A percentile compares a stretch with the other conserved stretches of the same genome.
Conservation (phyloP, 2,797 vertebrate genomes). For the Anas bernieri region DNA sequence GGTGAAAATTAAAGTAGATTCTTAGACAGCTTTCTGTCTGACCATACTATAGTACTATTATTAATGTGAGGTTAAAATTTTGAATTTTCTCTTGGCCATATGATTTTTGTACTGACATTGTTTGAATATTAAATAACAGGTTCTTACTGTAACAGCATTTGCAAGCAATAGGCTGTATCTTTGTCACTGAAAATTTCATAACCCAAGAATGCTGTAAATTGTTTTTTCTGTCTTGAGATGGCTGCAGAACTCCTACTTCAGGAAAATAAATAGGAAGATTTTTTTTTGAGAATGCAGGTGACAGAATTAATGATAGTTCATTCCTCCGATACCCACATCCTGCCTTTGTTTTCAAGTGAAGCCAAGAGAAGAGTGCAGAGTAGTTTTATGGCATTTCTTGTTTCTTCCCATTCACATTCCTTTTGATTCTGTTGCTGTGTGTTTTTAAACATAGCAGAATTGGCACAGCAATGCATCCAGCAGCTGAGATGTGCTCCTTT, state of each 20-base stretch:
- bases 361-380: neutral
- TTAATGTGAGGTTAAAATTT: neutral
- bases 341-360: neutral
- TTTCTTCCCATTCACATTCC: neutral
- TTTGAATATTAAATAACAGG: constrained; percentile 38
- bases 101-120: neutral
- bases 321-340: neutral
- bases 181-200: constrained; percentile 40
- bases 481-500: neutral
- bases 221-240: constrained; percentile 3
- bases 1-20: neutral
- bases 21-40: neutral
- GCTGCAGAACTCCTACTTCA: neutral
- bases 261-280: neutral
- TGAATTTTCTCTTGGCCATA: neutral
- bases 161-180: constrained; percentile 25
- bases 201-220: constrained; percentile 17
- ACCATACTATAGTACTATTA: neutral
- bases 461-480: rapidly evolving
- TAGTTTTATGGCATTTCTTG: neutral
- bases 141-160: constrained; percentile 5
- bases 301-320: constrained; percentile 19
- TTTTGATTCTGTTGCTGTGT: neutral
- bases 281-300: constrained; percentile 19
- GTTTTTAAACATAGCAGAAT: neutral